Base-by-base conservation (phyloP, 2,797 vertebrate genomes). In the Enteromius fasciolatus region DNA sequence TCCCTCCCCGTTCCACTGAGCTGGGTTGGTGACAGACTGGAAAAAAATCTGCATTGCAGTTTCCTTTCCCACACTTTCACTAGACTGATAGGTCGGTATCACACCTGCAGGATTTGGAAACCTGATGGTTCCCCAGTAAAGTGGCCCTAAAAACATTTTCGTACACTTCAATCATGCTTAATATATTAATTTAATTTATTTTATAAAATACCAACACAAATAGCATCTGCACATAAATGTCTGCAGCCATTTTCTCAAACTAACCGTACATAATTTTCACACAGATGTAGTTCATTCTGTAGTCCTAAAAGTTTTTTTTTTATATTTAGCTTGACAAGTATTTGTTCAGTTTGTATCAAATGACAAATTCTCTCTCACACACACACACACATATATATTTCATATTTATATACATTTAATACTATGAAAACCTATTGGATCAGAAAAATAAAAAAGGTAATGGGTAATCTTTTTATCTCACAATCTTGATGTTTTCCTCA, bases 31-130 rank as follows among this genome's bases (percentile, higher is more conserved):
- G 88, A 87, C 86, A 84, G 72, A 39, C 8, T 64, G 48, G 86
- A 87, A 78, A 50, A 76, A 81, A 67, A 44, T 75, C 70, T 75
- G 70, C 59, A 28, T 46, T 20, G 33, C 1, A 0, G 72, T 89
- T 95, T 94, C 93, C 92, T 93, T 93, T 91, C 91, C 85, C 89
- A 88, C 41, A 6, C 66, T 87, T 83, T 77, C 57, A 2, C 86
- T 77, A 86, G 79, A 91, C 92, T 92, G 92, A 93, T 48, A 54
- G 36, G 28, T 39, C 33, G 14, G 57, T 64, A 59, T 69, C 36
- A 64, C 54, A 54, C 66, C 52, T 84, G 63, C 20, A 67, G 31
- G 31, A n/a, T 63, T 63, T 76, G 41, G 15, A 61, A 70, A 54
- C 8, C 25, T 63, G 33, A 70, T 63, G 1, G 18, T 61, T 70